These are phyloP conservation scores for Umimayanthus chanpuru DNA, from an alignment of 92 coral and sea anemone genomes.

Conservation along the genomic window DNA sequence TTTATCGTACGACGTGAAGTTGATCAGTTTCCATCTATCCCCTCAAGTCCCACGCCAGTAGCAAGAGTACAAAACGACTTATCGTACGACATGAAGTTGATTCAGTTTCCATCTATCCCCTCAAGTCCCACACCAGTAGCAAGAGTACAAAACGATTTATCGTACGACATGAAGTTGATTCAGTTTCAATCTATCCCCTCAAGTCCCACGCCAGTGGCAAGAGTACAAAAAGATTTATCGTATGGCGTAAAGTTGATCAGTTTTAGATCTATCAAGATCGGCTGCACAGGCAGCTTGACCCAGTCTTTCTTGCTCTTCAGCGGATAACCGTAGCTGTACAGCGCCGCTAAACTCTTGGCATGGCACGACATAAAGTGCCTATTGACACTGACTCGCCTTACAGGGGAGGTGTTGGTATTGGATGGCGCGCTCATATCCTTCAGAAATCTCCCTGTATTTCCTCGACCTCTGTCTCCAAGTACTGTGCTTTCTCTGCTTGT, in stretches of 20 bases:
- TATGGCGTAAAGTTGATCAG: slow-evolving; percentile 86
- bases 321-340: slow-evolving; percentile 42
- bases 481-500: not conserved
- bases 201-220: slow-evolving; percentile 7
- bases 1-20: slow-evolving; percentile 84
- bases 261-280: slow-evolving; percentile 83
- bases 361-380: slow-evolving; percentile 8
- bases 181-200: not conserved
- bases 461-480: not conserved
- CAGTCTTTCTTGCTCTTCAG: slow-evolving; percentile 53
- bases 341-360: slow-evolving; percentile 7
- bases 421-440: not conserved
- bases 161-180: slow-evolving; percentile 86
- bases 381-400: slow-evolving; percentile 21
- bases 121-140: no score
- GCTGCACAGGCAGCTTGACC: slow-evolving; percentile 65
- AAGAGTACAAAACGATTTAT: slow-evolving; percentile 28
- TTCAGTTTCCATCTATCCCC: not conserved
- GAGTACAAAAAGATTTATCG: slow-evolving; percentile 46
- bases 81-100: slow-evolving; percentile 86
- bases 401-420: not conserved
- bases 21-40: slow-evolving; percentile 42
- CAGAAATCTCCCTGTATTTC: not conserved
- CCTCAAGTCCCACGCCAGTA: no score
- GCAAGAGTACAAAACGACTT: slow-evolving; percentile 5